Evolutionary conservation across 2,797 vertebrate species (phyloP).

Genomic region (Hippoglossus hippoglossus): DNA sequence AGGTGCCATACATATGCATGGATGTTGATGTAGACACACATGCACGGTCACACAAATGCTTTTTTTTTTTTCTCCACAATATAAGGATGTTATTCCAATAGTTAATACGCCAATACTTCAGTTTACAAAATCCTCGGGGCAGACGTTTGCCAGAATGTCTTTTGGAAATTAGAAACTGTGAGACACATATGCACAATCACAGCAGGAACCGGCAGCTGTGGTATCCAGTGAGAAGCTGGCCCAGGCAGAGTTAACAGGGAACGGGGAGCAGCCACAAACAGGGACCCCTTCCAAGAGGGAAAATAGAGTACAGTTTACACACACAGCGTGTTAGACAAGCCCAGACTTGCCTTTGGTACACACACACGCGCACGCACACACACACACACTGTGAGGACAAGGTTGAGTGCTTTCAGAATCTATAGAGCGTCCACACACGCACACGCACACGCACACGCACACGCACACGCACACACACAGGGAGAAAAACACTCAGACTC

Average conservation of each 20-base stretch:
- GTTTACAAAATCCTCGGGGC: slow-evolving; percentile 13
- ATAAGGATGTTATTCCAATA: background rate
- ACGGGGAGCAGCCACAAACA: slow-evolving; percentile 71
- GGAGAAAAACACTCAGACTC: background rate
- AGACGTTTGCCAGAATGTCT: slow-evolving; percentile 40
- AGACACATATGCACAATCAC: slow-evolving; percentile 47
- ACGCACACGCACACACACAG: slow-evolving; percentile 1
- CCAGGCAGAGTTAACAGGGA: slow-evolving; percentile 59
- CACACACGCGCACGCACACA: slow-evolving; percentile 59
- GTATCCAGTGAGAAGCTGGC: slow-evolving; percentile 63
- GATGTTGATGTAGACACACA: slow-evolving; percentile 19
- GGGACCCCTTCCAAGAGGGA: slow-evolving; percentile 77
- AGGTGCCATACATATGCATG: slow-evolving; percentile 58
- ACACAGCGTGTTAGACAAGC: slow-evolving; percentile 77
- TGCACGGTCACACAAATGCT: slow-evolving; percentile 9
- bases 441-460: slow-evolving; percentile 2
- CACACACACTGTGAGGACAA: slow-evolving; percentile 35
- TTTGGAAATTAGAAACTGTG: slow-evolving; percentile 42
- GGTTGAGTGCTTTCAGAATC: slow-evolving; percentile 44
- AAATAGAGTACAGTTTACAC: slow-evolving; percentile 79
- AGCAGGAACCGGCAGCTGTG: slow-evolving; percentile 68
- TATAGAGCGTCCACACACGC: slow-evolving; percentile 20
- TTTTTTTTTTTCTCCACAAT: slow-evolving; percentile 8
- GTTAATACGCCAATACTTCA: slow-evolving; percentile 18
- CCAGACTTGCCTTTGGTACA: slow-evolving; percentile 81